Evolutionary conservation across 2,113 vertebrate genomes (phyloP).

Genomic region (Agelaius tricolor): DNA sequence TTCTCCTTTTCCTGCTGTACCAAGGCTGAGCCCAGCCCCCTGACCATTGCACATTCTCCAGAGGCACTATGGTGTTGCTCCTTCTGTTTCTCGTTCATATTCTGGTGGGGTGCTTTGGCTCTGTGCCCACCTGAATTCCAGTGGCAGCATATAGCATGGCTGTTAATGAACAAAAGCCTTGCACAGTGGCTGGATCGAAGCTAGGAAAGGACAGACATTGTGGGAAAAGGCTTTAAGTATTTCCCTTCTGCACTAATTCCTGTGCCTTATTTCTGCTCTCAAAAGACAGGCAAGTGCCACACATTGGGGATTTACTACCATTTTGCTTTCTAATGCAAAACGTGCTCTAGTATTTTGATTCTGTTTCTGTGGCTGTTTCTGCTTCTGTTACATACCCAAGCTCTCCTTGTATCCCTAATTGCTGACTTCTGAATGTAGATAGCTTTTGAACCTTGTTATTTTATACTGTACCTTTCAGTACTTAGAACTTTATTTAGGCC

Average conservation of each 20-base stretch:
- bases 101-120: conserved; percentile 9
- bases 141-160: neutral
- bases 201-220: neutral
- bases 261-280: neutral
- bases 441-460: neutral
- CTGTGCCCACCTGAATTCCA: neutral
- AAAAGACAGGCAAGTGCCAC: neutral
- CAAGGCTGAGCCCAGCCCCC: neutral
- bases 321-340: conserved; percentile 25
- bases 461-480: neutral
- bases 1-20: neutral
- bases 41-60: neutral
- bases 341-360: neutral
- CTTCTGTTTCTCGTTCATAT: conserved; percentile 5
- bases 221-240: neutral
- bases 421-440: neutral
- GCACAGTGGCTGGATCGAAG: neutral
- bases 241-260: neutral
- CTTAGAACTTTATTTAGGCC: neutral
- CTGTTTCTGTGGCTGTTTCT: neutral
- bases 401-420: neutral
- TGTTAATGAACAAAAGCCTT: neutral
- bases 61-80: neutral
- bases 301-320: neutral
- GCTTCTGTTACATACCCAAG: neutral